phyloP scores from a whole-genome alignment of 1,140 invertebrate genomes.

The Triops longicaudatus region DNA sequence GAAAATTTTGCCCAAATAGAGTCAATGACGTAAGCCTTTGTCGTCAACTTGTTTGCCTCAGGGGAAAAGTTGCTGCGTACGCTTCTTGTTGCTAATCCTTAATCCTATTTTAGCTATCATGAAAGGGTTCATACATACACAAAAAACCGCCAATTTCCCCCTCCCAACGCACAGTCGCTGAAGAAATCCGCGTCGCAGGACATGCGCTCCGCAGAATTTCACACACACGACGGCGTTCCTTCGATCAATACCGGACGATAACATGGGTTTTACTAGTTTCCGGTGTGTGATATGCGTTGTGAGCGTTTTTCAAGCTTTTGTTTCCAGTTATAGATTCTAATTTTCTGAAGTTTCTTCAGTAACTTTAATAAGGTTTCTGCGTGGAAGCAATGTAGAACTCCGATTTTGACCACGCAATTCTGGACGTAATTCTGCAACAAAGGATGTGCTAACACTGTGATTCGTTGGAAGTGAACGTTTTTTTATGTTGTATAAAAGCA shows the following conservation, averaged over 20 bases:
- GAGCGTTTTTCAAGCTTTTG: neutral
- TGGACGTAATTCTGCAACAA: too few species aligned
- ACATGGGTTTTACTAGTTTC: conserved; percentile 7
- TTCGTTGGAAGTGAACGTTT: too few species aligned
- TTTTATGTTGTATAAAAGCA: too few species aligned
- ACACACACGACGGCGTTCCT: neutral
- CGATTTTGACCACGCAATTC: too few species aligned
- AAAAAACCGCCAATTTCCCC: neutral
- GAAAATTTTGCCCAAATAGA: neutral
- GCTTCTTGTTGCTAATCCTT: neutral
- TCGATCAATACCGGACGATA: conserved; percentile 9
- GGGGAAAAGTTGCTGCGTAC: neutral
- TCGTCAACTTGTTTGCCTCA: too few species aligned
- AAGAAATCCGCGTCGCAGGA: neutral
- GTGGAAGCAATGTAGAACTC: too few species aligned
- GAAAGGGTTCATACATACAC: neutral
- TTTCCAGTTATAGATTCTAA: neutral
- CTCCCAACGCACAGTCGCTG: neutral
- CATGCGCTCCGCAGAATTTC: neutral
- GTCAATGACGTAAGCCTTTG: neutral
- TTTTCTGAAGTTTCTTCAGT: too few species aligned
- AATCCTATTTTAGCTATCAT: neutral
- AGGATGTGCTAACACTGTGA: too few species aligned
- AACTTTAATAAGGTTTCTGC: too few species aligned
- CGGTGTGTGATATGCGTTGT: neutral